Percentiles rank a stretch among this genome's conserved stretches.
These are phyloP conservation scores for Mirza zaza DNA, from an alignment of 2,113 vertebrate species.

Conservation along the genomic window DNA sequence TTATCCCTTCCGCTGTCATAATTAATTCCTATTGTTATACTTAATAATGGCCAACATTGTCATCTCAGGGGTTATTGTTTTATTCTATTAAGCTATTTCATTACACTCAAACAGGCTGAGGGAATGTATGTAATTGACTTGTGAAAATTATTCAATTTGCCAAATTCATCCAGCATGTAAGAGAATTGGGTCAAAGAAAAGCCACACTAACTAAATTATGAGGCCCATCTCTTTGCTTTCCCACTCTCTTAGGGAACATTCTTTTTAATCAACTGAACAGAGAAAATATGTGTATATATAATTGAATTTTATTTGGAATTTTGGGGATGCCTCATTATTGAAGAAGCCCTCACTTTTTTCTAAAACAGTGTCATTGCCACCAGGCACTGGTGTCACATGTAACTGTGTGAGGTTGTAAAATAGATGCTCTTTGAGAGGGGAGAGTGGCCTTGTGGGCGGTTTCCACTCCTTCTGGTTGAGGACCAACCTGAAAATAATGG, in stretches of 20 bases:
- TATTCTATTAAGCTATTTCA: slow-evolving; percentile 65
- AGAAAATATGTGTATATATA: not conserved
- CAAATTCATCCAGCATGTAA: slow-evolving; percentile 65
- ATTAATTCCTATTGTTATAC: slow-evolving; percentile 74
- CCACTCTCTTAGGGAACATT: not conserved
- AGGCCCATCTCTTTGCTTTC: not conserved
- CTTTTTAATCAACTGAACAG: slow-evolving; percentile 12
- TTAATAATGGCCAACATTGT: slow-evolving; percentile 68
- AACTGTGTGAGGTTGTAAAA: not conserved
- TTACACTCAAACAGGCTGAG: slow-evolving; percentile 44
- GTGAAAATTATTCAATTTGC: slow-evolving; percentile 79
- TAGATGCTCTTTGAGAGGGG: rapidly evolving
- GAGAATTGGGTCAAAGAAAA: slow-evolving; percentile 69
- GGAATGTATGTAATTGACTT: slow-evolving; percentile 72
- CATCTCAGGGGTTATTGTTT: slow-evolving; percentile 63
- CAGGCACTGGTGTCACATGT: not conserved
- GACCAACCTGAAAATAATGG: not conserved
- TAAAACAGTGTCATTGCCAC: not conserved
- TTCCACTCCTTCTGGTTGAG: not conserved
- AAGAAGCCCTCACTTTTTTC: slow-evolving; percentile 16
- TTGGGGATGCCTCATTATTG: not conserved
- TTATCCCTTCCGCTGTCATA: slow-evolving; percentile 74
- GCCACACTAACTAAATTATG: slow-evolving; percentile 57
- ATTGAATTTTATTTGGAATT: slow-evolving; percentile 46
- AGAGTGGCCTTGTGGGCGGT: rapidly evolving